Percentiles rank a stretch among this genome's conserved stretches.
These are phyloP conservation scores for Cryptus viduatorius DNA, from an alignment of 2,888 invertebrate species.

Conservation along the genomic window DNA sequence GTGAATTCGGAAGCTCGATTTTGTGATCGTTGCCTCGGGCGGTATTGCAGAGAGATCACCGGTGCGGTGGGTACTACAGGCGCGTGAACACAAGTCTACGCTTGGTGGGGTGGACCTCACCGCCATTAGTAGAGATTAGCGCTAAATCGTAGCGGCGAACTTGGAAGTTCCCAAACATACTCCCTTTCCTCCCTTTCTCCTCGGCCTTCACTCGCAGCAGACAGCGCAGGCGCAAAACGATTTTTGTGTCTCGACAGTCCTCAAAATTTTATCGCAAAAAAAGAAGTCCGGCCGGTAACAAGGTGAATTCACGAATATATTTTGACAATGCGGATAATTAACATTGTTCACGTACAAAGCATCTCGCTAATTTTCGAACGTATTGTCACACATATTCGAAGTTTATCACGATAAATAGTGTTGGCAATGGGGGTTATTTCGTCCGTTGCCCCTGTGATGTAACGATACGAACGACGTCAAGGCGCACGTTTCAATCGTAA, in stretches of 20 bases:
- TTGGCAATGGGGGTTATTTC: constrained; percentile 41
- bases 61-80: too few relatives aligned
- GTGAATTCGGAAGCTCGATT: too few relatives aligned
- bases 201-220: constrained; percentile 53
- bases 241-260: constrained; percentile 53
- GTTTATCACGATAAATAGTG: not conserved
- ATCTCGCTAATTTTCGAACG: not conserved
- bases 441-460: constrained; percentile 67
- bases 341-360: not conserved
- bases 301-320: constrained; percentile 34
- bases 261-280: constrained; percentile 59
- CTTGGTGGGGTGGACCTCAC: too few relatives aligned
- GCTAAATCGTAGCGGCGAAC: not conserved
- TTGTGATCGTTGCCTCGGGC: too few relatives aligned
- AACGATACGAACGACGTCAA: constrained; percentile 56
- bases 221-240: constrained; percentile 67
- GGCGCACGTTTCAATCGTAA: constrained; percentile 17
- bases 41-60: too few relatives aligned
- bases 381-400: not conserved
- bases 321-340: not conserved
- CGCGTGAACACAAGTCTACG: too few relatives aligned
- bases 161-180: not conserved
- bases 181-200: not conserved
- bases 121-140: too few relatives aligned
- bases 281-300: constrained; percentile 58